Evolutionary conservation across 2,888 invertebrate species (phyloP).

Genomic region (Siphlonurus alternatus): DNA sequence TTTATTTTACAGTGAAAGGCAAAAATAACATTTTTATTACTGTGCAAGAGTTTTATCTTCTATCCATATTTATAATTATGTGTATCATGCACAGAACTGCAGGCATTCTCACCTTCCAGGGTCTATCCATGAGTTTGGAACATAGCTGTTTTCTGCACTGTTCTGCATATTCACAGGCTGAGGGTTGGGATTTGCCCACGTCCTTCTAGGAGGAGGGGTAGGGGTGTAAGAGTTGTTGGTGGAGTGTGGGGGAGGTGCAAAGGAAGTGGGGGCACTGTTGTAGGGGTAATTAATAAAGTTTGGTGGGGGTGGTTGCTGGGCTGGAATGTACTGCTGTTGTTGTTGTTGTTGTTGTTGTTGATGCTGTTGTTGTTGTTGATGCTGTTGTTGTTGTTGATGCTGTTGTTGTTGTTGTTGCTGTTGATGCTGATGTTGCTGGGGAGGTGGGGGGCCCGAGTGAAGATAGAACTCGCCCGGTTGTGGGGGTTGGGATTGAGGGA

Average conservation of each 20-base stretch:
- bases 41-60: too few relatives aligned
- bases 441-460: constrained; percentile 8
- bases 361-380: too few relatives aligned
- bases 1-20: too few relatives aligned
- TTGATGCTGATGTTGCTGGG: too few relatives aligned
- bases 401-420: too few relatives aligned
- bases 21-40: too few relatives aligned
- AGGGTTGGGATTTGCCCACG: constrained; percentile 43
- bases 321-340: neutral
- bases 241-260: neutral
- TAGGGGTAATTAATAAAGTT: neutral
- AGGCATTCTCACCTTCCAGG: neutral
- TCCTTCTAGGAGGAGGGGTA: constrained; percentile 34
- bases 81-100: too few relatives aligned
- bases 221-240: neutral
- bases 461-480: constrained; percentile 8
- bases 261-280: neutral
- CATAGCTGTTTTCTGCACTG: neutral
- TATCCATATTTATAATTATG: too few relatives aligned
- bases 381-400: too few relatives aligned
- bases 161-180: constrained; percentile 17
- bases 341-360: too few relatives aligned
- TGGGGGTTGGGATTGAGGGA: constrained; percentile 12
- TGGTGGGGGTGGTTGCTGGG: neutral
- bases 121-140: neutral